A percentile compares a stretch with the other conserved stretches of the same genome.
These are phyloP conservation scores for Triops cancriformis DNA, from an alignment of 1,140 invertebrate genomes.

Conservation along the genomic window DNA sequence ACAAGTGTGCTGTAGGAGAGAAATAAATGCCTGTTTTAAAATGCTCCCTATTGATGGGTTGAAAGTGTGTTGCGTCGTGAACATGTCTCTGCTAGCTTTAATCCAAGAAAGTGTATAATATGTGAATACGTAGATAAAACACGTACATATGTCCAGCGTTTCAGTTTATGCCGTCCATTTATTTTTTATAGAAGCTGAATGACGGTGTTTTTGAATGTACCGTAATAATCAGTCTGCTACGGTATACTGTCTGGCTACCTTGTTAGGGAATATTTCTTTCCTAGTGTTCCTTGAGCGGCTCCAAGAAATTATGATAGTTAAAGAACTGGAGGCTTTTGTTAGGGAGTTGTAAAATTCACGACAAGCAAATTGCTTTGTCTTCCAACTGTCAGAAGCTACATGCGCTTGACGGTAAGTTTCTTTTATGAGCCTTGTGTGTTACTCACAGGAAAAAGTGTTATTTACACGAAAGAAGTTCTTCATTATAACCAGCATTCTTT, in stretches of 20 bases:
- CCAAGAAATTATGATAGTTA: neutral
- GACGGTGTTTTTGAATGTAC: neutral
- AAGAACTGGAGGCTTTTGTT: neutral
- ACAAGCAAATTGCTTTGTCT: neutral
- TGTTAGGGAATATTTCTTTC: neutral
- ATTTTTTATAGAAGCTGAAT: too few species aligned
- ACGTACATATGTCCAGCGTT: too few species aligned
- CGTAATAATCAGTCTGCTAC: neutral
- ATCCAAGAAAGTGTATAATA: too few species aligned
- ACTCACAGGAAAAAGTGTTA: neutral
- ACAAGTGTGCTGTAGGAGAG: slow-evolving; percentile 7
- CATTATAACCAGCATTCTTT: neutral
- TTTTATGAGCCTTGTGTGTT: neutral
- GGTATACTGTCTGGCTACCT: neutral
- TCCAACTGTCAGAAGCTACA: neutral
- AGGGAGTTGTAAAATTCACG: neutral
- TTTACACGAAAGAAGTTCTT: neutral
- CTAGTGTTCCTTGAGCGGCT: neutral
- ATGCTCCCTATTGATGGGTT: neutral
- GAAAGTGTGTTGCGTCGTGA: too few species aligned
- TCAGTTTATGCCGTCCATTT: too few species aligned
- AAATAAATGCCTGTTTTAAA: neutral
- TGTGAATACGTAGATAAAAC: too few species aligned
- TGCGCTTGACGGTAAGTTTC: neutral
- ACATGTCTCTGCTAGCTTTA: too few species aligned